These are phyloP conservation scores for Alectura lathami DNA, from an alignment of 2,113 vertebrate species.

Conservation along the genomic window DNA sequence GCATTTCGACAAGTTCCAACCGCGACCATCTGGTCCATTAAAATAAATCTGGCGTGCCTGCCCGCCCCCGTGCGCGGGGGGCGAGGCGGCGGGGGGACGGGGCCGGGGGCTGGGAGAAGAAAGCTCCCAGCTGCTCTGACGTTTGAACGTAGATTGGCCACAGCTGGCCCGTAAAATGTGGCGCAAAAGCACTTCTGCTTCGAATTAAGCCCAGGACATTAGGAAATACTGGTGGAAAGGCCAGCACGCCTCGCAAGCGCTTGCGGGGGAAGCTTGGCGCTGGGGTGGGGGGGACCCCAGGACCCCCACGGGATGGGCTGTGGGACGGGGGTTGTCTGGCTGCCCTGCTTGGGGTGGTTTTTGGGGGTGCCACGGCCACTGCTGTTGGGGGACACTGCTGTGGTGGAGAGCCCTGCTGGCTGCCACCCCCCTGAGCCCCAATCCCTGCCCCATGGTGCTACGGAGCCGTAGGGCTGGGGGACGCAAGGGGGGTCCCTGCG, in stretches of 20 bases:
- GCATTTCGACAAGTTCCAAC: constrained; percentile 65
- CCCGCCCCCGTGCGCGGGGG: constrained; percentile 26
- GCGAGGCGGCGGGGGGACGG: not conserved
- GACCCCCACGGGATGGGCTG: not conserved
- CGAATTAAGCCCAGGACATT: constrained; percentile 52
- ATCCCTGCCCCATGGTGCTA: not conserved
- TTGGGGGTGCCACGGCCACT: fast-evolving
- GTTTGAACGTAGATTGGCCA: constrained; percentile 67
- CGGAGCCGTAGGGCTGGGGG: no score
- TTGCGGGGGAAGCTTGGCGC: not conserved
- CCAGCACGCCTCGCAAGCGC: not conserved
- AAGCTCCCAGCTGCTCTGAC: constrained; percentile 72
- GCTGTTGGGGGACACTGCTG: fast-evolving
- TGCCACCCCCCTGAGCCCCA: not conserved
- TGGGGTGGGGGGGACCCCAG: not conserved
- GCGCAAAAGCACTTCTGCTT: constrained; percentile 72
- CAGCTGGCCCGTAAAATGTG: constrained; percentile 71
- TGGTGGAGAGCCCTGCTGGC: not conserved
- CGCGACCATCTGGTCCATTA: constrained; percentile 68
- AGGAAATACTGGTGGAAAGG: constrained; percentile 64
- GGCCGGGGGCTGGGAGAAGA: constrained; percentile 17
- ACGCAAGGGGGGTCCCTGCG: not conserved
- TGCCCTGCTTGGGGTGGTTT: not conserved
- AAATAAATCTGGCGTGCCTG: constrained; percentile 64
- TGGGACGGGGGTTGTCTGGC: fast-evolving